These are phyloP conservation scores for Crossocerus cetratus DNA, from an alignment of 2,888 invertebrate species.

Conservation along the genomic window DNA sequence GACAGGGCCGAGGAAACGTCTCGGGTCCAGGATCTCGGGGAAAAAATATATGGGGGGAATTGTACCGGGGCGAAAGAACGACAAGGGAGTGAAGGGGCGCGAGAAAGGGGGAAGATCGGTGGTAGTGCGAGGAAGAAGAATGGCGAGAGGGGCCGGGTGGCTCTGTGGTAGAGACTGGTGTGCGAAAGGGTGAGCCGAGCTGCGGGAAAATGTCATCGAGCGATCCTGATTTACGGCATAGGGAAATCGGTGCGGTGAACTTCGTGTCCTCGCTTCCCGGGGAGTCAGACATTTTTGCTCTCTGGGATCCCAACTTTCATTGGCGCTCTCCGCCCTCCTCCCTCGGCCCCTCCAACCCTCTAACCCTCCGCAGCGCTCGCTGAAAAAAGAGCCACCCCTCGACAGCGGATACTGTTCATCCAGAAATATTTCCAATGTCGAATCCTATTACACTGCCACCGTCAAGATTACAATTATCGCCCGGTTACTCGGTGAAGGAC, in stretches of 20 bases:
- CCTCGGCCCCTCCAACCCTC: too few species aligned
- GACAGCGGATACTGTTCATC: not conserved
- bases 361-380: too few species aligned
- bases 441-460: too few species aligned
- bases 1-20: slow-evolving; percentile 51
- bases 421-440: not conserved
- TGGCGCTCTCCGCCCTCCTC: slow-evolving; percentile 13
- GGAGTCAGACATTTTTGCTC: slow-evolving; percentile 58
- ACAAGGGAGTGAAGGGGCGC: not conserved
- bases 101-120: not conserved
- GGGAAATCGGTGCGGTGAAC: slow-evolving; percentile 65
- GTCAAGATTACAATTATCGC: too few species aligned
- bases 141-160: slow-evolving; percentile 13
- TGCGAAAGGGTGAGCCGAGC: slow-evolving; percentile 15
- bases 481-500: too few species aligned
- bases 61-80: slow-evolving; percentile 19
- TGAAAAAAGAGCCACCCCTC: not conserved
- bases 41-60: slow-evolving; percentile 40
- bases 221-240: slow-evolving; percentile 70
- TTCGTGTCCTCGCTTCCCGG: slow-evolving; percentile 48
- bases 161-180: too few species aligned
- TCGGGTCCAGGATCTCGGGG: slow-evolving; percentile 37
- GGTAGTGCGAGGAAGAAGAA: not conserved
- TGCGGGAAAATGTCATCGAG: slow-evolving; percentile 65
- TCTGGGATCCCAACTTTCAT: slow-evolving; percentile 51